Conservation (phyloP, 2,888 invertebrate species). For the Acleris emargana region DNA sequence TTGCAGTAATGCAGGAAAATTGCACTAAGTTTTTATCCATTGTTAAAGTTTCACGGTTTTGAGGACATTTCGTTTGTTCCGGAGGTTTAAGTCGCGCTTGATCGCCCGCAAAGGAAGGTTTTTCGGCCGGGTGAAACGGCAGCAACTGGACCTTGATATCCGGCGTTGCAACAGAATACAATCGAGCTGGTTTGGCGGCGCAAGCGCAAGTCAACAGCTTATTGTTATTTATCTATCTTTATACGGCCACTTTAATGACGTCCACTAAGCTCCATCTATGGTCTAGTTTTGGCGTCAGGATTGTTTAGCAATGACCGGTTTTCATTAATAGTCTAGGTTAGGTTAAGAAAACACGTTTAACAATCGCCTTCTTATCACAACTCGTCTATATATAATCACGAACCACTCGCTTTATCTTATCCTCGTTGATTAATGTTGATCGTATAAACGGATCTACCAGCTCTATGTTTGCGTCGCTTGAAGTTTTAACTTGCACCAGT, state of each 20-base stretch:
- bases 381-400: not conserved
- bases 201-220: slow-evolving; percentile 49
- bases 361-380: not conserved
- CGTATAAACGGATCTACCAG: not conserved
- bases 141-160: slow-evolving; percentile 81
- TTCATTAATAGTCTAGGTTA: not conserved
- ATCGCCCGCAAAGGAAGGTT: slow-evolving; percentile 56
- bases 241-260: not conserved
- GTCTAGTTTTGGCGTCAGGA: not conserved
- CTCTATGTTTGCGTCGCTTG: slow-evolving; percentile 3
- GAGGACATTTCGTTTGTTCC: slow-evolving; percentile 24
- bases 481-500: slow-evolving; percentile 14
- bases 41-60: slow-evolving; percentile 25
- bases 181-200: slow-evolving; percentile 37
- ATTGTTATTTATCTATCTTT: slow-evolving; percentile 5
- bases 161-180: slow-evolving; percentile 68
- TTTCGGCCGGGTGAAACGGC: slow-evolving; percentile 75
- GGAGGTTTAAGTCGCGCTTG: slow-evolving; percentile 46
- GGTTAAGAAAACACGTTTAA: not conserved
- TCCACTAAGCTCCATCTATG: not conserved
- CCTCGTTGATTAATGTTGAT: not conserved
- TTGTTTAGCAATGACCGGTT: not conserved
- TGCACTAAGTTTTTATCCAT: slow-evolving; percentile 9
- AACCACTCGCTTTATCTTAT: not conserved
- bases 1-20: slow-evolving; percentile 12